Base-by-base conservation (phyloP, 2,888 invertebrate genomes). In the Trissonchulus sp. region DNA sequence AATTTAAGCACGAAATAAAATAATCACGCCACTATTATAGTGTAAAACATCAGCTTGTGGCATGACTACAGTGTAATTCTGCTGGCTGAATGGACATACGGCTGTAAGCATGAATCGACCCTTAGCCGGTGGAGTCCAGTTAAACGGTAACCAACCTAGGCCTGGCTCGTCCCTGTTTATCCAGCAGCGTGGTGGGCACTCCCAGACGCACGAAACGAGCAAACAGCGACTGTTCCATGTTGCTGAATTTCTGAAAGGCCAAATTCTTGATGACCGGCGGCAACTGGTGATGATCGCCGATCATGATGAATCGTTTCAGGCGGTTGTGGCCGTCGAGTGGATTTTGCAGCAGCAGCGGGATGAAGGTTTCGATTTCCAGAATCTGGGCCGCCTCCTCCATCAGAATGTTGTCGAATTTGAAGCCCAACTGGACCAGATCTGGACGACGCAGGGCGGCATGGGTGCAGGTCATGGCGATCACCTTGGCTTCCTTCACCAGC, bases 331-430 rank as follows among this genome's bases (percentile, higher is more conserved):
- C 97, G 84, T 99, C 96, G 85, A 96, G 91, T 0, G 98, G 97
- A 86, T 98, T 98, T 84, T 99, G 99, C n/a, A 99, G 88, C 1
- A 99, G 88, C 23, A 99, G 88, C 0, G 99, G 99, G 81, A 99
- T 99, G 85, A 99, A 99, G 0, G 99, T 99, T 87, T 99, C 99
- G 77, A 99, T 99, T 87, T 99, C 99, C 63, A 99, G 88, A 82
- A 99, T 99, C 86, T 99, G 99, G 0, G 98, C 99, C 0, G 98
- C 90, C 86, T 99, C 99, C 86, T 99, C 99, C 98, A 99, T 99
- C 2, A 99, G 87, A 76, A 99, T 98, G 86, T 98, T 99, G 86
- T 99, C 98, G 86, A 97, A 99, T 86, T 94, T 93, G 86, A 96
- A 86, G 23, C 91, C 93, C 86, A 95, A 90, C 84, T 94, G 93